Evolutionary conservation across 2,888 invertebrate species (phyloP), one percentile per base, ranked within the genome.

Genomic region (Tinea pellionella): DNA sequence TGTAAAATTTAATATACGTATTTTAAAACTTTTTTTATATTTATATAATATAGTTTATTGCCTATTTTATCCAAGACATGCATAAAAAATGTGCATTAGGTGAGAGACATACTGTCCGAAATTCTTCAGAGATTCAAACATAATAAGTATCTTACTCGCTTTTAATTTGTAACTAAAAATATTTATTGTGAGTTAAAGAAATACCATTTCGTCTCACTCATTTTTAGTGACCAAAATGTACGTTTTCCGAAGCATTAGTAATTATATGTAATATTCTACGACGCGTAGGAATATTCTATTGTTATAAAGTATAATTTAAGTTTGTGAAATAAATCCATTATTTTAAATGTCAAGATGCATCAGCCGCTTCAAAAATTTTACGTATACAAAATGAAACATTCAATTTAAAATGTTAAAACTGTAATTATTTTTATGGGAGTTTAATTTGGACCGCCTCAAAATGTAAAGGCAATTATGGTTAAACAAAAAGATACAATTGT

Each of bases 301-400:
- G 47, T 47, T 47, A 15, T 47, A 8, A 47, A 15, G 47, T n/a
- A 47, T 16, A 47, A 47, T 47, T 47, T 47, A 8, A 47, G 12
- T 47, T 47, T 8, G 13, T 24, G 47, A 47, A 47, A 47, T 47
- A 47, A 16, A 47, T n/a, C 47, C 47, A 47, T 47, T 16, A 47
- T 47, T 47, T 47, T 47, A 47, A 47, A 47, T 47, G 47, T 47
- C 47, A 47, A 47, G 16, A 47, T 15, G 47, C 47, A 47, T 16
- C 13, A 13, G 47, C 47, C 13, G 47, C 41, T 41, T 16, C 3
- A 9, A 15, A 47, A 47, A 16, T 47, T 47, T 47, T 13, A 41
- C 41, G 41, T 2, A 16, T 47, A 47, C 47, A 47, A 47, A 13
- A 16, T 47, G 13, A 2, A 47, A 47, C 16, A 16, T 47, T 47